Base-by-base conservation (phyloP, 1,140 invertebrate species). In the Caerostris extrusa region DNA sequence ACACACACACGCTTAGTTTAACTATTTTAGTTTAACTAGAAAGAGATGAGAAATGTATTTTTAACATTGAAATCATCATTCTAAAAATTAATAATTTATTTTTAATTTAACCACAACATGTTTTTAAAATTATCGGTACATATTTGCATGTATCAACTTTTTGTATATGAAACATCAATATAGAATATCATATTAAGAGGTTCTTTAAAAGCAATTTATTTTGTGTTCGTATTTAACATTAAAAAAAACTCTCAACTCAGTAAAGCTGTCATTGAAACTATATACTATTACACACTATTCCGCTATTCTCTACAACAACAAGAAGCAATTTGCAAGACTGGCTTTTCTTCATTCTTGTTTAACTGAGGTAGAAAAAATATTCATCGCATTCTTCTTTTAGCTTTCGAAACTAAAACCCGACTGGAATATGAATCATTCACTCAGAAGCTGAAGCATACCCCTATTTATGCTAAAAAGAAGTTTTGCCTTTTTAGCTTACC, bases 291-390 rank as follows among this genome's bases (percentile, higher is more conserved):
- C 82, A 85, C n/a, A 7, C 57, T 55, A 85, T 85, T 85, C 57
- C 55, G 82, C 82, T 57, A 87, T 34, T 34, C 71, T 77, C 50
- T 12, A 77, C 71, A 77, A 77, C 34, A 77, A 77, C 71, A 53
- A 69, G 60, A 61, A 57, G 50, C 50, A 55, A 90, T 90, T 71
- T 71, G 69, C 71, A 58, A 90, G 69, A 90, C 89, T 90, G 89
- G 71, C 89, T 90, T 90, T 90, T 90, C 89, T 71, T 77, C 71
- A 90, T 90, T 90, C 67, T 60, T 81, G 69, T 55, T 81, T 60
- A 90, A 71, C 56, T 81, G 69, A 81, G 89, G 71, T 67, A 81
- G 89, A 89, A 89, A 53, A 89, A 89, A 67, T 58, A 57, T 60
- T 87, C 61, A 55, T 89, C 86, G 60, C 71, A 50, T 19, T 19